phyloP scores from a whole-genome alignment of 1,140 invertebrate species.

The Prorops nasuta region DNA sequence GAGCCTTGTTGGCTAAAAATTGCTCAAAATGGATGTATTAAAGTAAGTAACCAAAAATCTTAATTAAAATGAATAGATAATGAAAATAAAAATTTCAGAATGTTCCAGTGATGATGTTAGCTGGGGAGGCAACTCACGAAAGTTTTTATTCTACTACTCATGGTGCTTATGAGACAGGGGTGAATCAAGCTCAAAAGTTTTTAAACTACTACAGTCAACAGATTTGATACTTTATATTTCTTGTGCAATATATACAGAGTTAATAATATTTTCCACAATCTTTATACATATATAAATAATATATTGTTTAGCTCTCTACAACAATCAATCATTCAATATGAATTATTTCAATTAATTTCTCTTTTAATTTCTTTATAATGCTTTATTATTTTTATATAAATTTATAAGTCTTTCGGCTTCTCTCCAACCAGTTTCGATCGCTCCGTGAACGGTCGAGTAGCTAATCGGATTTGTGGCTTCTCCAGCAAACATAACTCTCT shows the following conservation, averaged over 20 bases:
- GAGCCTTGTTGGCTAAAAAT: conserved; percentile 46
- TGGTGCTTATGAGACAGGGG: conserved; percentile 64
- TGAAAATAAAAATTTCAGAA: conserved; percentile 28
- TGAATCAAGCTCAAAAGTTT: conserved; percentile 54
- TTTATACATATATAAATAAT: too few species aligned
- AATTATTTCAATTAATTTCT: neutral
- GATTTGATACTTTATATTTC: conserved; percentile 3
- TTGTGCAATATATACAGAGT: too few species aligned
- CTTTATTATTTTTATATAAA: conserved; percentile 7
- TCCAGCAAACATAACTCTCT: conserved; percentile 67
- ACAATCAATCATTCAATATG: neutral
- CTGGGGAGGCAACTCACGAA: conserved; percentile 72
- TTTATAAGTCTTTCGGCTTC: conserved; percentile 69
- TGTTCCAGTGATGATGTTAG: conserved; percentile 64
- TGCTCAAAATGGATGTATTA: neutral
- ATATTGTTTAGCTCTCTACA: too few species aligned
- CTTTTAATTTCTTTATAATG: neutral
- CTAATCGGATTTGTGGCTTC: conserved; percentile 68
- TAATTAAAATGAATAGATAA: neutral
- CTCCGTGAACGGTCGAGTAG: conserved; percentile 80
- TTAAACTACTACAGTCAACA: conserved; percentile 29
- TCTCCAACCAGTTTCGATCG: conserved; percentile 72
- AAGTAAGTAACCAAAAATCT: conserved; percentile 11
- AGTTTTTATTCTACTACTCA: conserved; percentile 73
- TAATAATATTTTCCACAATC: too few species aligned